Base-by-base conservation (phyloP, 1,140 invertebrate species). In the Pseudomyrmex pallidus region DNA sequence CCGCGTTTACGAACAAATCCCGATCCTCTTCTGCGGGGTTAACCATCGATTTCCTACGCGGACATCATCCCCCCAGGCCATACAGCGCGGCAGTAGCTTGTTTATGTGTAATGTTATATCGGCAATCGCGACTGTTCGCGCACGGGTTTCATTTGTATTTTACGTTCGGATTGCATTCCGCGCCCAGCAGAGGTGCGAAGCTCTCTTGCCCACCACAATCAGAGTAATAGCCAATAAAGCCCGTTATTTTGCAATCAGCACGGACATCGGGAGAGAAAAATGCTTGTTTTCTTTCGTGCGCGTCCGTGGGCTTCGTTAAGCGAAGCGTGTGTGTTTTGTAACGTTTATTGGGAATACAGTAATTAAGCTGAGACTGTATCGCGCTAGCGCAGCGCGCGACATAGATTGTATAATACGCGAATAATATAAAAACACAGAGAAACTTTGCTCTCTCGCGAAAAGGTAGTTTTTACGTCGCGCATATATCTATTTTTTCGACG, bases 21-120 rank as follows among this genome's bases (percentile, higher is more conserved):
- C 52, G 74, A 56, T 78, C 4, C 17, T 48, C 67, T 15, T 66
- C 48, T 15, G 74, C 66, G 20, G 20, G 54, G 44, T 22, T 78
- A 62, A 68, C 56, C 64, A 78, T 70, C 76, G 64, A 78, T 78
- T 78, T 44, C 22, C 76, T 35, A 25, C 35, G 74, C 25, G 50
- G 46, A 7, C 46, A 48, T 59, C 35, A 10, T 13, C 50, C 50
- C 0, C 50, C 46, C 44, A 35, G 20, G 35, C 15, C 20, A 20
- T 13, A 13, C 17, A 72, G 17, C 44, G n/a, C 67, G 46, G n/a
- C 3, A 17, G 44, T 67, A 77, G 22, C 66, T 80, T 72, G 66
- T 80, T 80, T 80, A 72, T 70, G 76, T 78, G 83, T 84, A 84
- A 84, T 56, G 83, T 84, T 80, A 72, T 80, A 80, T 72, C 74